Base-by-base conservation (phyloP, 2,797 vertebrate species). In the Uromys caudimaculatus region DNA sequence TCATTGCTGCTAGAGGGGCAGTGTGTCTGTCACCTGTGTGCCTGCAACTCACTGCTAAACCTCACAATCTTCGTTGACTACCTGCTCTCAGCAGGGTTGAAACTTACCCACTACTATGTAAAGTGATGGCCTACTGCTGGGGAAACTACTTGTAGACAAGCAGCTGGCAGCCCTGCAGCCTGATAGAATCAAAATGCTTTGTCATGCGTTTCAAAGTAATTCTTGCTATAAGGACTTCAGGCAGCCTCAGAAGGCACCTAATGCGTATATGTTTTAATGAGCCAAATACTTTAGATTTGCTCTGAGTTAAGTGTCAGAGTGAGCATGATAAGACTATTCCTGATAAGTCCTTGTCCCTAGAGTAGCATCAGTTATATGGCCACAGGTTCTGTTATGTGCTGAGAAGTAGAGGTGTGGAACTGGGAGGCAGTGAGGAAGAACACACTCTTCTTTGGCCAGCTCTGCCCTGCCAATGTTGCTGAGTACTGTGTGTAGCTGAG, bases 11-110 rank as follows among this genome's bases (percentile, higher is more conserved):
- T 7, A 3, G 32, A 50, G 41, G 2, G 19, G 19, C 0, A 14
- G 44, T 11, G 19, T 7, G 24, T 41, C n/a, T 7, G 29, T 41
- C n/a, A 52, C 58, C 35, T 69, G 14, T 19, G 6, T 27, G 58
- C 35, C 4, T 0, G 0, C 9, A 21, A 38, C 17, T 35, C 0
- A 1, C 7, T 38, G 3, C 38, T 19, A 27, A 3, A 35, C 3
- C 1, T 14, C 4, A 35, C 0, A 17, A 16, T 60, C 17, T 27
- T 77, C 32, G 3, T 2, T 56, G 41, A 29, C 19, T 27, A 6
- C 24, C 44, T 56, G 4, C n/a, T 6, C n/a, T 35, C 44, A 27
- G 38, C 24, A 64, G 64, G 44, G 47, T 10, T 47, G n/a, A 69
- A n/a, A 27, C 54, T 64, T 32, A 38, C 9, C 50, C 4, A 3